Conservation (phyloP, 2,113 vertebrate species). For the Equus przewalskii region DNA sequence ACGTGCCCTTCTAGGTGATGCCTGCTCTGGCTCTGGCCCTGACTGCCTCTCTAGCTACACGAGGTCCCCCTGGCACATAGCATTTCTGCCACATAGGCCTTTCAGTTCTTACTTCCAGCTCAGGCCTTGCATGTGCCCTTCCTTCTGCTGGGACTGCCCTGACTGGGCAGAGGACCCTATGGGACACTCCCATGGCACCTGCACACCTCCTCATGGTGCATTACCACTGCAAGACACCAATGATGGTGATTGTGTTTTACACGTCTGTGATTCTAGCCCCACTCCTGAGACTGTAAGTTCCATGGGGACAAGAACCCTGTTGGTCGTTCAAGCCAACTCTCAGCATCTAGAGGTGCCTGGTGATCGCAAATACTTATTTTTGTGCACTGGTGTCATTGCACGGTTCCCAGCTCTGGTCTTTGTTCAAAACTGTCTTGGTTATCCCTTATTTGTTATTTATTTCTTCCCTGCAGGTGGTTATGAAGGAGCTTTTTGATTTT, state of each 20-base stretch:
- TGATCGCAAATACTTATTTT: not conserved
- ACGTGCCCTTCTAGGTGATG: no score
- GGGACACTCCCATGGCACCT: no score
- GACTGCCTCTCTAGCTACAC: not conserved
- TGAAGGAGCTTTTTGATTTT: conserved; percentile 63
- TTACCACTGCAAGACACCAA: not conserved
- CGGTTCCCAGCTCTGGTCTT: not conserved
- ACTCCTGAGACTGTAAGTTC: no score
- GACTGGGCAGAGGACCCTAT: fast-evolving
- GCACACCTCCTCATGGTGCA: fast-evolving
- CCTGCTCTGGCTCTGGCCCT: not conserved
- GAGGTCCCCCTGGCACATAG: not conserved
- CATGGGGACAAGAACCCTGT: not conserved
- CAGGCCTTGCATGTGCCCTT: not conserved
- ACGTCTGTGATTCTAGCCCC: not conserved
- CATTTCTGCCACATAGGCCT: not conserved
- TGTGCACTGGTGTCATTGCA: not conserved
- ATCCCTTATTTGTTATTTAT: not conserved
- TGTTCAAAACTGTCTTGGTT: not conserved
- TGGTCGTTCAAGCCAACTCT: not conserved
- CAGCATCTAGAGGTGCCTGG: not conserved
- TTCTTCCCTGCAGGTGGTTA: conserved; percentile 53
- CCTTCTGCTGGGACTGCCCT: not conserved
- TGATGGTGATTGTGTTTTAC: not conserved
- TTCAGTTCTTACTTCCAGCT: not conserved